These are phyloP conservation scores for Brienomyrus brachyistius DNA, from an alignment of 2,113 vertebrate genomes.

Conservation along the genomic window DNA sequence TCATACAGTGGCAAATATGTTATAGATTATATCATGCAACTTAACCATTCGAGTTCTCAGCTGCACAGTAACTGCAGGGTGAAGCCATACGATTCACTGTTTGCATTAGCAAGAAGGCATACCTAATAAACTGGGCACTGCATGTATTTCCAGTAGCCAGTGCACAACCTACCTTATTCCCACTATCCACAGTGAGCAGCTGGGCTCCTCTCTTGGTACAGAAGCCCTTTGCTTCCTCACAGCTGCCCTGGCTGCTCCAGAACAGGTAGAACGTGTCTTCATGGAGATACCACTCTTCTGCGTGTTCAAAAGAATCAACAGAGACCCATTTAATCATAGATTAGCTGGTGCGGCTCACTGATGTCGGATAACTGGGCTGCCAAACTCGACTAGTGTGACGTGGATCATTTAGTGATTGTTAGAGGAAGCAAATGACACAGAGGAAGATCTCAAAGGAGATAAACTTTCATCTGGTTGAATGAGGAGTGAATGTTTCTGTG, in stretches of 20 bases:
- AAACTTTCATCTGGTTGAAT: background rate
- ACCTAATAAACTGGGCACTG: background rate
- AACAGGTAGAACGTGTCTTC: background rate
- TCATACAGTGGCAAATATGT: background rate
- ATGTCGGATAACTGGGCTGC: background rate
- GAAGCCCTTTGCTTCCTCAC: background rate
- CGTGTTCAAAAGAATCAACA: background rate
- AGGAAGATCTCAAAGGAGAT: background rate
- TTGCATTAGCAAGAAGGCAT: background rate
- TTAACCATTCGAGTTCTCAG: too few relatives aligned
- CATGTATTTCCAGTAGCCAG: background rate
- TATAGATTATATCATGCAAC: too few relatives aligned
- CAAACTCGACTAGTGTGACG: background rate
- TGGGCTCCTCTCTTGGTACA: background rate
- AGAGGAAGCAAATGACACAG: background rate
- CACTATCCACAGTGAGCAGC: background rate
- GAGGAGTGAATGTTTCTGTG: background rate
- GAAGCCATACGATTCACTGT: background rate
- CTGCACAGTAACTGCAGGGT: too few relatives aligned
- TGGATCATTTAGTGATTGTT: background rate
- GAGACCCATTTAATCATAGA: background rate
- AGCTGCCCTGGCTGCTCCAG: slow-evolving; percentile 5
- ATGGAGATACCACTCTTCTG: background rate
- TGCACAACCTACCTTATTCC: background rate
- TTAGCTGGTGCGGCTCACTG: background rate